Percentiles rank a stretch among this genome's conserved stretches.
phyloP scores from a whole-genome alignment of 2,113 vertebrate genomes.

The Sigmodon hispidus region DNA sequence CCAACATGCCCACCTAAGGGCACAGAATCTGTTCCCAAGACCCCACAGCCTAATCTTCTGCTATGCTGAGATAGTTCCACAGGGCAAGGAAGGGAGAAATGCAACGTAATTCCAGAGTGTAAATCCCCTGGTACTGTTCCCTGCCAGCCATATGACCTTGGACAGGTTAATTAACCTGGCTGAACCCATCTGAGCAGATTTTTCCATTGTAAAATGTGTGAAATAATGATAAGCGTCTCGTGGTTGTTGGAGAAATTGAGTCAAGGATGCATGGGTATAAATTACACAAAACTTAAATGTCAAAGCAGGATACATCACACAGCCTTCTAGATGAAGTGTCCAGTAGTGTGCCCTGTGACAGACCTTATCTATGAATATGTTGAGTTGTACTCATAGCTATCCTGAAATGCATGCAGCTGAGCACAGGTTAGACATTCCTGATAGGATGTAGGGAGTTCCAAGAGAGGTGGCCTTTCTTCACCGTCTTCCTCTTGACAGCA shows the following conservation, averaged over 20 bases:
- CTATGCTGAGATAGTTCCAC: accelerated
- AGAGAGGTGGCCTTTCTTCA: accelerated
- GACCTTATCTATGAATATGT: not conserved
- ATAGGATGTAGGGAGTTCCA: accelerated
- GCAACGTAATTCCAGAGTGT: not conserved
- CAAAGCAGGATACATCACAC: accelerated
- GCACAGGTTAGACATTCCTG: not conserved
- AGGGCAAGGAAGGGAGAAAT: not conserved
- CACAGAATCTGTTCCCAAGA: not conserved
- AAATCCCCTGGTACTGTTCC: not conserved
- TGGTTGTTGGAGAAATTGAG: not conserved
- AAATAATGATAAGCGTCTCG: not conserved
- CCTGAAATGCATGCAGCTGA: no score
- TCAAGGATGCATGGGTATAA: not conserved
- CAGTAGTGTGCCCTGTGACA: not conserved
- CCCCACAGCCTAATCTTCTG: no score
- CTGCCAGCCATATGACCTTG: not conserved
- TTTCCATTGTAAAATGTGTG: not conserved
- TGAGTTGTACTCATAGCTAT: not conserved
- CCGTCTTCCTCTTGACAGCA: not conserved
- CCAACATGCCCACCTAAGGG: not conserved
- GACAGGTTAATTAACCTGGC: not conserved
- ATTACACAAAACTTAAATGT: not conserved
- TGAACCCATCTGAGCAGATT: not conserved
- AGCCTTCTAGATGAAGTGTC: not conserved